Conservation (phyloP, 1,140 invertebrate species). For the Oscheius sp. region DNA sequence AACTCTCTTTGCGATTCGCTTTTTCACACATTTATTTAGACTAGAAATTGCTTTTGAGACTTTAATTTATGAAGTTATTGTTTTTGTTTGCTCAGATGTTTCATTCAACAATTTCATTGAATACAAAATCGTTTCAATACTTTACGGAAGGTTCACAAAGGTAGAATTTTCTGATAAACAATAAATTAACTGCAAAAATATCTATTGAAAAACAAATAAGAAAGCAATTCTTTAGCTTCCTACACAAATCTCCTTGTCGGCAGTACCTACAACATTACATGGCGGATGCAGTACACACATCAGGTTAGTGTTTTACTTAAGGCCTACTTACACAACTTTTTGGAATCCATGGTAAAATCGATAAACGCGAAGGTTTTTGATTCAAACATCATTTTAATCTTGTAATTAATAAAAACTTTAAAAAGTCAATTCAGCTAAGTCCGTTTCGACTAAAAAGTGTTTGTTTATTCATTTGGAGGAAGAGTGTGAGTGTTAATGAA, state of each 20-base stretch:
- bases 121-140: too few relatives aligned
- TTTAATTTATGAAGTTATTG: too few relatives aligned
- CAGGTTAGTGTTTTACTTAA: constrained; percentile 67
- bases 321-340: constrained; percentile 5
- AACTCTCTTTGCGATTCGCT: too few relatives aligned
- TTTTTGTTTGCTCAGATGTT: too few relatives aligned
- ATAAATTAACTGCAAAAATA: neutral
- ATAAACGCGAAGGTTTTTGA: neutral
- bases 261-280: constrained; percentile 81
- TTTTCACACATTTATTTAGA: too few relatives aligned
- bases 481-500: too few relatives aligned
- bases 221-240: constrained; percentile 54
- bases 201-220: neutral
- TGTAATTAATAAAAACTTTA: neutral
- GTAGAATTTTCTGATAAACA: constrained; percentile 67
- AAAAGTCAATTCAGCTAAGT: too few relatives aligned
- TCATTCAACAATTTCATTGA: too few relatives aligned
- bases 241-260: constrained; percentile 78
- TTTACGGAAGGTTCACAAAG: constrained; percentile 71
- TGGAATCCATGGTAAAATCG: constrained; percentile 19
- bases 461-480: too few relatives aligned
- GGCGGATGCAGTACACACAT: constrained; percentile 89
- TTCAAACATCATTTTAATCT: neutral
- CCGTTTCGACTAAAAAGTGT: too few relatives aligned
- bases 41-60: too few relatives aligned